Conservation (phyloP, 2,797 vertebrate genomes). For the Oreonectes daqikongensis region DNA sequence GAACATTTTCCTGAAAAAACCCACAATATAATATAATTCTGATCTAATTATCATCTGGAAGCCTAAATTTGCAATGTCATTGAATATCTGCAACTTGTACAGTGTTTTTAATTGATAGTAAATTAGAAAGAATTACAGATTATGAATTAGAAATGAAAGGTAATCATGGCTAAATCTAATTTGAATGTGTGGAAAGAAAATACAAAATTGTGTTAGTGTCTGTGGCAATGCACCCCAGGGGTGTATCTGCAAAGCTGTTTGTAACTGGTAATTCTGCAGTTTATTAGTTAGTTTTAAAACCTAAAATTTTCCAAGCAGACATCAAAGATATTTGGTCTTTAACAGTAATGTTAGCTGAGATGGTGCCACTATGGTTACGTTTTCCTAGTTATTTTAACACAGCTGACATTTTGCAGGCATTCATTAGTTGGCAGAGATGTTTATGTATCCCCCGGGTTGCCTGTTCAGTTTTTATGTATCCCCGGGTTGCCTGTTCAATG, state of each 20-base stretch:
- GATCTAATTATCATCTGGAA: not conserved
- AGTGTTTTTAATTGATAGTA: not conserved
- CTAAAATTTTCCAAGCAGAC: not conserved
- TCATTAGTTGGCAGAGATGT: slow-evolving; percentile 54
- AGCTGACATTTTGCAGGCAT: slow-evolving; percentile 64
- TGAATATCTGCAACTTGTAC: not conserved
- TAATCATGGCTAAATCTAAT: not conserved
- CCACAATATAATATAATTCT: not conserved
- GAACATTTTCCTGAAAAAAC: not conserved
- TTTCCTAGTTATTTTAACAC: slow-evolving; percentile 33
- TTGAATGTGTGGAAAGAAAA: not conserved
- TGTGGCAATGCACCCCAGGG: not conserved
- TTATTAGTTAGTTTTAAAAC: too few species aligned
- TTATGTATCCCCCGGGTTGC: slow-evolving; percentile 56
- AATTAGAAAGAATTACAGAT: not conserved
- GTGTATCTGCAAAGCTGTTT: not conserved
- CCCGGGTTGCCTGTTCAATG: slow-evolving; percentile 60
- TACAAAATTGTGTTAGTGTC: not conserved
- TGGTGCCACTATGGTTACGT: slow-evolving; percentile 24
- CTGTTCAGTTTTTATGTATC: slow-evolving; percentile 56
- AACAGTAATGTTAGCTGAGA: slow-evolving; percentile 15
- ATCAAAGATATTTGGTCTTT: slow-evolving; percentile 21
- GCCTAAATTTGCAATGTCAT: not conserved
- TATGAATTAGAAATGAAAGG: not conserved
- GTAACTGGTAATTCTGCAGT: slow-evolving; percentile 18